A percentile compares a stretch with the other conserved stretches of the same genome.
These are phyloP conservation scores for Pseudorectes ferrugineus DNA, from an alignment of 2,113 vertebrate species.

Conservation along the genomic window DNA sequence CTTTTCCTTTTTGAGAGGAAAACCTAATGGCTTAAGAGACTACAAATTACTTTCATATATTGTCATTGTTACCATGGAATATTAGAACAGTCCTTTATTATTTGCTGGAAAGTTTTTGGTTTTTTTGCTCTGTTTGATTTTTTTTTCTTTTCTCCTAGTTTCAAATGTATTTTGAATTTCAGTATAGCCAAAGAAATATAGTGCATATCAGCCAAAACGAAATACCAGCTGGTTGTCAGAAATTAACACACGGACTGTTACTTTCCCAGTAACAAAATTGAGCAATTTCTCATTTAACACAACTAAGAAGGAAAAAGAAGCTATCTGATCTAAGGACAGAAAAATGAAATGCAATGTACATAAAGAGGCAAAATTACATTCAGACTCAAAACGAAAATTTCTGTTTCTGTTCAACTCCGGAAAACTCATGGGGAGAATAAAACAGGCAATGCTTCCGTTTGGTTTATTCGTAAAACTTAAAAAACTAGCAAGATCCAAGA, in stretches of 20 bases:
- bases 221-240: not conserved
- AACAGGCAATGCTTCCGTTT: not conserved
- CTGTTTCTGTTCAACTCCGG: not conserved
- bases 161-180: not conserved
- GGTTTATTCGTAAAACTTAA: not conserved
- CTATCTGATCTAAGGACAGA: not conserved
- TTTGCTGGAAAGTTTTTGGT: not conserved
- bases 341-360: not conserved
- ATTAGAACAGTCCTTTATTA: not conserved
- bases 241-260: not conserved
- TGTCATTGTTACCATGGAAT: not conserved
- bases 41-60: not conserved
- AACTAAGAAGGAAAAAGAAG: not conserved
- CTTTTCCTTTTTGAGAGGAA: not conserved
- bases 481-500: not conserved
- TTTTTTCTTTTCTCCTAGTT: fast-evolving
- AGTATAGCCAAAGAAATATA: not conserved
- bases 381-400: not conserved
- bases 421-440: not conserved
- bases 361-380: not conserved
- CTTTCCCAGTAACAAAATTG: not conserved
- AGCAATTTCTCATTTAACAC: not conserved
- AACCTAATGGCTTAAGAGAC: not conserved
- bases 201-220: not conserved
- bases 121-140: not conserved